Conservation (phyloP, 2,888 invertebrate species). For the Leptarthrus brevirostris region DNA sequence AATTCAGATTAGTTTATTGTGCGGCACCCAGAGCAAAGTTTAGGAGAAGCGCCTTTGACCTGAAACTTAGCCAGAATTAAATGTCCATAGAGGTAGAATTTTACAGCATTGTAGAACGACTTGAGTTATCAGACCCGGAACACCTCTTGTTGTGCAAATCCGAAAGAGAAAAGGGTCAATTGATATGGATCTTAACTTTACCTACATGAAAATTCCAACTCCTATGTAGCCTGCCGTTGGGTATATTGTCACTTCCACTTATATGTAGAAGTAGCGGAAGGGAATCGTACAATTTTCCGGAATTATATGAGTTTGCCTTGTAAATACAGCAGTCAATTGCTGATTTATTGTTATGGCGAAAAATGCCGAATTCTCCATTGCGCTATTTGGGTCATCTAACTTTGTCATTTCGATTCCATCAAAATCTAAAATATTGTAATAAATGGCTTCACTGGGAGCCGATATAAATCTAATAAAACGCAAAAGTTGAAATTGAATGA, state of each 20-base stretch:
- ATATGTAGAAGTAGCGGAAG: neutral
- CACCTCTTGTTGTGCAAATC: neutral
- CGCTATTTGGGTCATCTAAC: neutral
- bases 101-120: slow-evolving; percentile 9
- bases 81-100: slow-evolving; percentile 12
- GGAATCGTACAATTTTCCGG: slow-evolving; percentile 13
- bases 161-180: slow-evolving; percentile 27
- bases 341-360: neutral
- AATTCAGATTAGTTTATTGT: slow-evolving; percentile 39
- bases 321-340: neutral
- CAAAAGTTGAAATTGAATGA: no score
- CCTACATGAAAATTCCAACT: neutral
- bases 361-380: neutral
- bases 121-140: neutral
- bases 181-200: neutral
- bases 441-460: neutral
- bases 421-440: neutral
- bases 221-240: neutral
- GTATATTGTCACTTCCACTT: slow-evolving; percentile 8
- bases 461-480: no score
- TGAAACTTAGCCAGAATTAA: neutral
- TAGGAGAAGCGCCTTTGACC: neutral
- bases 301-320: slow-evolving; percentile 7
- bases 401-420: neutral
- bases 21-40: neutral